Conservation (phyloP, 2,113 vertebrate species). For the Tyrannus savana region DNA sequence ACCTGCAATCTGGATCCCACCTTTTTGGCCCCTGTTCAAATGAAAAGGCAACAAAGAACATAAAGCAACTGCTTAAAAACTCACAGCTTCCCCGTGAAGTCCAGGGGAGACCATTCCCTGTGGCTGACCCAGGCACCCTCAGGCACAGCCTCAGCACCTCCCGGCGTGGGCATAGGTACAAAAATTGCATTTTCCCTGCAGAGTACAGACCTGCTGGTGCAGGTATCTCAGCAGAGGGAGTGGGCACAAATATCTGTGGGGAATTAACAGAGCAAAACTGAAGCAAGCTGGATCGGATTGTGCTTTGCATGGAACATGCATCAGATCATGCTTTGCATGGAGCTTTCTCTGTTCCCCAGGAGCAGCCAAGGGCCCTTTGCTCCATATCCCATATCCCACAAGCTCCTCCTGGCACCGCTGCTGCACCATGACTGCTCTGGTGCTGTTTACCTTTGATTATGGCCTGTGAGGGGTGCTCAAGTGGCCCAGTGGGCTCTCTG, state of each 20-base stretch:
- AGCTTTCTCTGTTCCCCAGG: neutral
- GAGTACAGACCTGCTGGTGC: neutral
- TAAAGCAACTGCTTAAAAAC: neutral
- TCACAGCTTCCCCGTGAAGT: neutral
- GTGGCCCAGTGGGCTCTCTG: neutral
- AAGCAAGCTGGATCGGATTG: neutral
- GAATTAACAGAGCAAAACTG: neutral
- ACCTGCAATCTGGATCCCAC: neutral
- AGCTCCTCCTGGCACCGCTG: accelerated
- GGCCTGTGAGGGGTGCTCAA: accelerated
- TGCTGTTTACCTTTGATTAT: neutral
- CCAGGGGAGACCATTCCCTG: neutral
- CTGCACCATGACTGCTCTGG: neutral
- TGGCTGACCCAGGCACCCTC: neutral
- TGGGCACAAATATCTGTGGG: neutral
- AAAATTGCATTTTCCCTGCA: neutral
- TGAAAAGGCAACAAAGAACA: neutral
- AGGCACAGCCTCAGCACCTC: neutral
- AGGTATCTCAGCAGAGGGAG: neutral
- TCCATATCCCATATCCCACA: accelerated
- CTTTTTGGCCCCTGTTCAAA: neutral
- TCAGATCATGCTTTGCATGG: neutral
- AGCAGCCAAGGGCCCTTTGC: accelerated
- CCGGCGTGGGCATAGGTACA: neutral
- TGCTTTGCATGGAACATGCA: neutral